Conservation (phyloP, 2,113 vertebrate genomes). For the Alligator sinensis region DNA sequence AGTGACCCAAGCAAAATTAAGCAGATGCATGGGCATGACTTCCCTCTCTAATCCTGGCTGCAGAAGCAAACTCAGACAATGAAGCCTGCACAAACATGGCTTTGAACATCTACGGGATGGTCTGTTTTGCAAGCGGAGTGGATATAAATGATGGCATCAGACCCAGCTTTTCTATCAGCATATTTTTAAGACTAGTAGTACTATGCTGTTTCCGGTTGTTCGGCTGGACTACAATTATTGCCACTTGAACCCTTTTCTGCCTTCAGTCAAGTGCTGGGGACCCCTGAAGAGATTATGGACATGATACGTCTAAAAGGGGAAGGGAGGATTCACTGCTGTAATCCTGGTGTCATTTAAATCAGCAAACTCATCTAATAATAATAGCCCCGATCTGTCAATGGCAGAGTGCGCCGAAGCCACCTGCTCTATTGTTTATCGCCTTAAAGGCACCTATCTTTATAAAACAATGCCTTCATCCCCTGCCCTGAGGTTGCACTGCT, state of each 20-base stretch:
- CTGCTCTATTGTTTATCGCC: background rate
- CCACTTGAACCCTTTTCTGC: background rate
- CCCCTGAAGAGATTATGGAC: background rate
- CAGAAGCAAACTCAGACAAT: background rate
- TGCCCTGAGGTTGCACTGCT: background rate
- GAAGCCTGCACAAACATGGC: background rate
- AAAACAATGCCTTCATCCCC: background rate
- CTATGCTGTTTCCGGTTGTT: background rate
- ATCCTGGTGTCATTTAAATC: background rate
- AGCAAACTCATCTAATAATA: background rate
- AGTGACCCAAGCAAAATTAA: conserved; percentile 57
- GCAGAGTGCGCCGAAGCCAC: background rate
- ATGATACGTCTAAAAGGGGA: background rate
- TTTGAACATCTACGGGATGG: background rate
- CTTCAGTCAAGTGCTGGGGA: background rate
- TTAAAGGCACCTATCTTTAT: background rate
- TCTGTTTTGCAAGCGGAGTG: background rate
- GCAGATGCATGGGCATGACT: conserved; percentile 35
- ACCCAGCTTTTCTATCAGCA: background rate
- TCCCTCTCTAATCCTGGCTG: conserved; percentile 27
- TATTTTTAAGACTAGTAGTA: background rate
- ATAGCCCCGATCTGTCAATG: background rate
- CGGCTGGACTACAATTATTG: background rate
- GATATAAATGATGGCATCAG: background rate
- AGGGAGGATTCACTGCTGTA: background rate